Conservation (phyloP, 2,797 vertebrate genomes). For the Acanthurus tractus region DNA sequence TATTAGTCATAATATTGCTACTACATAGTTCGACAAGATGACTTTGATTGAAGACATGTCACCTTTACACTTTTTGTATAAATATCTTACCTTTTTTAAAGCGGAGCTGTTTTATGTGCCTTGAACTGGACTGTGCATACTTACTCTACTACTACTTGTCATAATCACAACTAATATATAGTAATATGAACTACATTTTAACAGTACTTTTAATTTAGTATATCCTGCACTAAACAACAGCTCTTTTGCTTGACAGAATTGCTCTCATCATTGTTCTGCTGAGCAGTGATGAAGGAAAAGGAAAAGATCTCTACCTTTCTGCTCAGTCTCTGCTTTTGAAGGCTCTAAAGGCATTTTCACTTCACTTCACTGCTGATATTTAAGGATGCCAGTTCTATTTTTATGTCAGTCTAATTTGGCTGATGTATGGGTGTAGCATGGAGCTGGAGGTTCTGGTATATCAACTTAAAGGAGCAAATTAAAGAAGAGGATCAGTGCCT, state of each 20-base stretch:
- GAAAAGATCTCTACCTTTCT: background rate
- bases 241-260: slow-evolving; percentile 21
- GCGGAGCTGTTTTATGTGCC: background rate
- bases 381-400: slow-evolving; percentile 16
- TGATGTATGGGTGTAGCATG: slow-evolving; percentile 9
- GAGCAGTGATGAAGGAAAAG: slow-evolving; percentile 13
- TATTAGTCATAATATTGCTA: background rate
- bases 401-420: slow-evolving; percentile 6
- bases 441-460: background rate
- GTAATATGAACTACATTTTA: too few species aligned
- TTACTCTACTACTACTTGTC: background rate
- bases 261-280: background rate
- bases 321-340: background rate
- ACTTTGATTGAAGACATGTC: background rate
- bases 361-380: background rate
- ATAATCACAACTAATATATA: too few species aligned
- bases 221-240: slow-evolving; percentile 17
- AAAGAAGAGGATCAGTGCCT: background rate
- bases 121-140: background rate
- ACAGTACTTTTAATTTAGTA: background rate
- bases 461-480: slow-evolving; percentile 6
- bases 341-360: background rate
- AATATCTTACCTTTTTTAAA: background rate
- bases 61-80: background rate
- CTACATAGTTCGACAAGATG: background rate